Conservation (phyloP, 2,797 vertebrate genomes). For the Podargus strigoides region DNA sequence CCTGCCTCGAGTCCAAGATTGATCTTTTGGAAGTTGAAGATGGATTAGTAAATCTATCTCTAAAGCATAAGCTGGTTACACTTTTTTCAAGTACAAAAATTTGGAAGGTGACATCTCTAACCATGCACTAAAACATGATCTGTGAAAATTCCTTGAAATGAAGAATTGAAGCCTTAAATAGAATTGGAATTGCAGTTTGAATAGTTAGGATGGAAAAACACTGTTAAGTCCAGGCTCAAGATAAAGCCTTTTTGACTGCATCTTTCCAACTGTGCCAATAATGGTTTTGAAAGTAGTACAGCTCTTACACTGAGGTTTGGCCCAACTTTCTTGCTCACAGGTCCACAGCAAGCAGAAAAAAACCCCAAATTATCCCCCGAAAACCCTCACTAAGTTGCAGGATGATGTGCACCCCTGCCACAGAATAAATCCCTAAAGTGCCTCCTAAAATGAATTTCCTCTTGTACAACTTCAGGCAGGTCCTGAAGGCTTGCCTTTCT, state of each 20-base stretch:
- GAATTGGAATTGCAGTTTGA: neutral
- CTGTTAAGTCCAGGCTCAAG: neutral
- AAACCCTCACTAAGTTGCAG: neutral
- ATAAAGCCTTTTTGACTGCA: neutral
- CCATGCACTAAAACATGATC: neutral
- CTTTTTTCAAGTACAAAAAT: neutral
- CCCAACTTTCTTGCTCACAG: neutral
- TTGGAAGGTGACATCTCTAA: neutral
- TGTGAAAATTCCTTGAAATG: neutral
- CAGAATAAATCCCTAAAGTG: neutral
- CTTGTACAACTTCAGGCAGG: neutral
- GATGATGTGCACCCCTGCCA: neutral
- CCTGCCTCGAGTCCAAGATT: neutral
- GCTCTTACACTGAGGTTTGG: neutral
- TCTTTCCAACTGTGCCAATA: too few species aligned
- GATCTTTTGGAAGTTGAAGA: neutral
- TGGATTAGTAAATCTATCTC: neutral
- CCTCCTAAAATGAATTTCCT: neutral
- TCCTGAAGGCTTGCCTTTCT: constrained; percentile 4
- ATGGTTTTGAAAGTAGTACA: neutral
- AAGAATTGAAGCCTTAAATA: neutral
- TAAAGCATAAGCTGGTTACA: neutral
- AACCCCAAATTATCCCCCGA: neutral
- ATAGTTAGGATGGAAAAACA: neutral
- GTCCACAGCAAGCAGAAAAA: neutral